phyloP scores from a whole-genome alignment of 1,140 invertebrate genomes.

The Marisa cornuarietis region DNA sequence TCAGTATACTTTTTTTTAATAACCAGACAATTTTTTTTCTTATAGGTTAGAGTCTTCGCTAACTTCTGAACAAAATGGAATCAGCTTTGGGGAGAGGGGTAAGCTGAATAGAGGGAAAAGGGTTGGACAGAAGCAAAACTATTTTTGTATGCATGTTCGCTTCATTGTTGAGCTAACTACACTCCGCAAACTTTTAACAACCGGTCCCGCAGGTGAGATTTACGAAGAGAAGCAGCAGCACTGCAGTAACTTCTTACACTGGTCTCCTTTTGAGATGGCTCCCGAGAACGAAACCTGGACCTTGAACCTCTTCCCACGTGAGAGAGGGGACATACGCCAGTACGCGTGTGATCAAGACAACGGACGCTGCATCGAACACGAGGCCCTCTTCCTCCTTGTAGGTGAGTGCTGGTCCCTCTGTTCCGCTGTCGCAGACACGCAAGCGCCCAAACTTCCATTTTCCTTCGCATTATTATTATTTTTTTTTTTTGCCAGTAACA shows the following conservation, averaged over 20 bases:
- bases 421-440: no score
- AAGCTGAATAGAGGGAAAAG: background rate
- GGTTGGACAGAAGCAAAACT: background rate
- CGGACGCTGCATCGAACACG: conserved; percentile 33
- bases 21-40: no score
- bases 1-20: no score
- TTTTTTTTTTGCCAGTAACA: no score
- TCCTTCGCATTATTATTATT: no score
- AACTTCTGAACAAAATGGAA: background rate
- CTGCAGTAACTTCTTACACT: conserved; percentile 48
- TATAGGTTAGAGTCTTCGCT: no score
- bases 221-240: conserved; percentile 40
- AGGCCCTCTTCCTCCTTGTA: conserved; percentile 40
- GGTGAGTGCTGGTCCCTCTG: conserved; percentile 22
- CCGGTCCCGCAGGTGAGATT: conserved; percentile 30
- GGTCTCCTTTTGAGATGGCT: conserved; percentile 40
- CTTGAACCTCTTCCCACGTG: conserved; percentile 40
- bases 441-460: no score
- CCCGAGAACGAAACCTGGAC: conserved; percentile 28
- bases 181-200: background rate
- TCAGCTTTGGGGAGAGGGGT: background rate
- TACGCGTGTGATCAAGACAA: conserved; percentile 34
- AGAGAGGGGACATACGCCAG: conserved; percentile 25
- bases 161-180: background rate
- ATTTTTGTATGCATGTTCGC: background rate